Evolutionary conservation across 1,140 invertebrate species (phyloP).

Genomic region (Popillia japonica): DNA sequence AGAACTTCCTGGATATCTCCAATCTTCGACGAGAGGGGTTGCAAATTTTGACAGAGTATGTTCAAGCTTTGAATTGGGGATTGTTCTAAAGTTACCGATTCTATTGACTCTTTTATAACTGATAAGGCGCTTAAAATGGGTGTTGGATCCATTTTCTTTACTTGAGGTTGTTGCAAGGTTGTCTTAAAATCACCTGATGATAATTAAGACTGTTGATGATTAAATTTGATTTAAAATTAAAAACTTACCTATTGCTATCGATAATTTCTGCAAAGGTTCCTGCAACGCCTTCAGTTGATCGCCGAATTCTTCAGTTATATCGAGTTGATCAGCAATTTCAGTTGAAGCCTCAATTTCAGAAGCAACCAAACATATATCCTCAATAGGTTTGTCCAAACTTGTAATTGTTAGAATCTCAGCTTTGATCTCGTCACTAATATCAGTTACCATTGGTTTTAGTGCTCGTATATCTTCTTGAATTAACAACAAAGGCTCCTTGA

Average conservation of each 20-base stretch:
- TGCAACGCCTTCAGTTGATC: neutral
- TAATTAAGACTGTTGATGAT: constrained; percentile 2
- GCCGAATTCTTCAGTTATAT: constrained; percentile 20
- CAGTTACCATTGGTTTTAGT: constrained; percentile 36
- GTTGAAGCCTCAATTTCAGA: constrained; percentile 7
- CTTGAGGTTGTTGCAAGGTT: neutral
- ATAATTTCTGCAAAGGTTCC: constrained; percentile 39
- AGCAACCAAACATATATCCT: neutral
- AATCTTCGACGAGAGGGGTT: constrained; percentile 30
- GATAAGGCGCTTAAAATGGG: neutral
- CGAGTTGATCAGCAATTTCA: neutral
- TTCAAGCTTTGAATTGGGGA: neutral
- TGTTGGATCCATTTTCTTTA: neutral
- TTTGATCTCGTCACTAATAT: constrained; percentile 12
- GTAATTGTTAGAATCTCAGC: neutral
- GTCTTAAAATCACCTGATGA: constrained; percentile 19
- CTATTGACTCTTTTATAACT: constrained; percentile 21
- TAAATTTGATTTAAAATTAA: neutral
- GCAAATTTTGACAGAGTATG: constrained; percentile 23
- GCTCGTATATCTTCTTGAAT: constrained; percentile 16
- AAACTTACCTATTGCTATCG: constrained; percentile 32
- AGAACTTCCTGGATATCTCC: constrained; percentile 28
- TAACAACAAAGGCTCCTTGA: constrained; percentile 33
- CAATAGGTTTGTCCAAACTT: constrained; percentile 5
- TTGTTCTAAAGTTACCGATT: constrained; percentile 7